These are phyloP conservation scores for Zapus hudsonius DNA, from an alignment of 2,113 vertebrate species.

Conservation along the genomic window DNA sequence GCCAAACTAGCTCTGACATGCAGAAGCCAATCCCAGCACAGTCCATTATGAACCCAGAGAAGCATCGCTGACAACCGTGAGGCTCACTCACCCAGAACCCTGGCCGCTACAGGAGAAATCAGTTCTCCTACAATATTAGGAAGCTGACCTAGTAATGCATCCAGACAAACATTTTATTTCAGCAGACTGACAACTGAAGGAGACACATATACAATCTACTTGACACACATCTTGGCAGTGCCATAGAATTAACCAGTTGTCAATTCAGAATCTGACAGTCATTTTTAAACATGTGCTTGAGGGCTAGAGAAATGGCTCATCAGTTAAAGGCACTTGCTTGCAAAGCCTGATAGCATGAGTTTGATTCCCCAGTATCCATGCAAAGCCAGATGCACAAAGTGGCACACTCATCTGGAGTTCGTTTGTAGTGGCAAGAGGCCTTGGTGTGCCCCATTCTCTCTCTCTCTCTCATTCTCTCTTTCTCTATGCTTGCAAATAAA, in stretches of 20 bases:
- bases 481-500: too few relatives aligned
- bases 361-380: too few relatives aligned
- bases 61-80: conserved; percentile 6
- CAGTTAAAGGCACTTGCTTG: too few relatives aligned
- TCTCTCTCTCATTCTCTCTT: too few relatives aligned
- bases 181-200: background rate
- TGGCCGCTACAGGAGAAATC: conserved; percentile 23
- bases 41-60: background rate
- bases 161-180: background rate
- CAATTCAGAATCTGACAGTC: conserved; percentile 6
- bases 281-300: background rate
- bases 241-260: conserved; percentile 10
- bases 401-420: too few relatives aligned
- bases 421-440: too few relatives aligned
- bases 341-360: too few relatives aligned
- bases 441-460: too few relatives aligned
- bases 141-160: background rate
- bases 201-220: background rate
- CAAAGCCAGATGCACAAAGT: too few relatives aligned
- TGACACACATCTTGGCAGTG: background rate
- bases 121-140: background rate
- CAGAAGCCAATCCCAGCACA: conserved; percentile 43
- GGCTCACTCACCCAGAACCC: background rate
- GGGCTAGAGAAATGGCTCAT: too few relatives aligned
- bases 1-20: conserved; percentile 56